A percentile compares a stretch with the other conserved stretches of the same genome.
These are phyloP conservation scores for Puffinus mauretanicus DNA, from an alignment of 2,113 vertebrate genomes.

Conservation along the genomic window DNA sequence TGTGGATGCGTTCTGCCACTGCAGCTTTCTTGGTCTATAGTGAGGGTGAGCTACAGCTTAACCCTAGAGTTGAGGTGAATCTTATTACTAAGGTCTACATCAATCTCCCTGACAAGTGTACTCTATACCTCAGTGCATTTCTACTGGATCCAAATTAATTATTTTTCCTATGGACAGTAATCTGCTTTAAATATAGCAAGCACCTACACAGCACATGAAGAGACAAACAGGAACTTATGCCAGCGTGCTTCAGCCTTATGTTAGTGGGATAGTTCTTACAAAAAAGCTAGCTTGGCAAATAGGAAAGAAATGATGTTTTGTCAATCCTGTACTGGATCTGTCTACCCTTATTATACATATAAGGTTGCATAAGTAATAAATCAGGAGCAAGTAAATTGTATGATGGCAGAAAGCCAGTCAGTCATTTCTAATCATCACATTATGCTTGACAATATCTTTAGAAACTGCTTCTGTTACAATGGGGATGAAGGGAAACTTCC, in stretches of 20 bases:
- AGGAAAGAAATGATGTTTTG: not conserved
- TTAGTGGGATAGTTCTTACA: not conserved
- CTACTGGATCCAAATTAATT: not conserved
- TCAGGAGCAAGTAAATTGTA: not conserved
- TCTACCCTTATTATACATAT: not conserved
- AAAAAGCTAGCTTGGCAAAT: constrained; percentile 2
- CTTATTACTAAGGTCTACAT: not conserved
- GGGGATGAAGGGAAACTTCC: not conserved
- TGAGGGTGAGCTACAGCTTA: not conserved
- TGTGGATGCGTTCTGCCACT: not conserved
- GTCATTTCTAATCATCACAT: constrained; percentile 1
- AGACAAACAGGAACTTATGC: not conserved
- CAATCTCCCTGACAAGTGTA: not conserved
- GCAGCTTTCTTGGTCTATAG: not conserved
- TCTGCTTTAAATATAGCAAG: constrained; percentile 24
- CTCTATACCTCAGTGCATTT: not conserved
- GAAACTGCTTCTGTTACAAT: not conserved
- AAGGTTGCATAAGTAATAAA: not conserved
- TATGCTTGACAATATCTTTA: not conserved
- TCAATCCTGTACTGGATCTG: not conserved
- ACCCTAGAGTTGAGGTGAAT: constrained; percentile 10
- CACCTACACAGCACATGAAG: not conserved
- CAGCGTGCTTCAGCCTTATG: not conserved
- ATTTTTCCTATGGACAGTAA: constrained; percentile 21
- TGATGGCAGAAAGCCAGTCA: not conserved